Evolutionary conservation across 2,888 invertebrate species (phyloP).

Genomic region (Pegoplata infirma): DNA sequence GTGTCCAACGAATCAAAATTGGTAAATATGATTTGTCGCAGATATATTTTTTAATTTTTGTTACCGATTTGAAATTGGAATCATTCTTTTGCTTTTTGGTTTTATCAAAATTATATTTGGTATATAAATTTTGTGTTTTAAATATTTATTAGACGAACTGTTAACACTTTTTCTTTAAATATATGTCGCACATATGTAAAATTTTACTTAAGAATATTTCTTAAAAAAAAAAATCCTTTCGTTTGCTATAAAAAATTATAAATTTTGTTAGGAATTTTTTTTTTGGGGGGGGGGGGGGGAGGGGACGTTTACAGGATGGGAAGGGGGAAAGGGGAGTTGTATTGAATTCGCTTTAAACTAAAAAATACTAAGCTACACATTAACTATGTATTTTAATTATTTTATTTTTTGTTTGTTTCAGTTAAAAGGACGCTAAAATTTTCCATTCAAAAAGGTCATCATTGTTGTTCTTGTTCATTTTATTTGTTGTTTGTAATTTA

Average conservation of each 20-base stretch:
- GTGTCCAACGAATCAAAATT: no score
- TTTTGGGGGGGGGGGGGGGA: neutral
- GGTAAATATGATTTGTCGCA: no score
- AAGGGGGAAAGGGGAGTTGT: neutral
- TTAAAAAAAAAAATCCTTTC: neutral
- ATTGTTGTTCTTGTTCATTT: slow-evolving; percentile 36
- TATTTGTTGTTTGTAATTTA: slow-evolving; percentile 21
- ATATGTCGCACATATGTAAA: neutral
- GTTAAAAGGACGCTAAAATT: slow-evolving; percentile 62
- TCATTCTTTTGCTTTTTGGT: neutral
- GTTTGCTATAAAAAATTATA: neutral
- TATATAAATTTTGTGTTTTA: neutral
- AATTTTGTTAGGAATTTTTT: neutral
- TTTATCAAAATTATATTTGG: neutral
- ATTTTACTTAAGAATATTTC: neutral
- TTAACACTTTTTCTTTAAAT: no score
- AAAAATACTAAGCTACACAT: slow-evolving; percentile 56
- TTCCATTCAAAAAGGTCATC: slow-evolving; percentile 63
- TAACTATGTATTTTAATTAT: slow-evolving; percentile 26
- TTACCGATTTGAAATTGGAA: neutral
- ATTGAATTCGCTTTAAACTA: slow-evolving; percentile 28
- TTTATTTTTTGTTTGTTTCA: slow-evolving; percentile 41
- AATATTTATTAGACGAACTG: neutral
- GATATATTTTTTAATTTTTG: no score
- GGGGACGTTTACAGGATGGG: neutral